Evolutionary conservation across 2,113 vertebrate species (phyloP).

Genomic region (Neotoma lepida): DNA sequence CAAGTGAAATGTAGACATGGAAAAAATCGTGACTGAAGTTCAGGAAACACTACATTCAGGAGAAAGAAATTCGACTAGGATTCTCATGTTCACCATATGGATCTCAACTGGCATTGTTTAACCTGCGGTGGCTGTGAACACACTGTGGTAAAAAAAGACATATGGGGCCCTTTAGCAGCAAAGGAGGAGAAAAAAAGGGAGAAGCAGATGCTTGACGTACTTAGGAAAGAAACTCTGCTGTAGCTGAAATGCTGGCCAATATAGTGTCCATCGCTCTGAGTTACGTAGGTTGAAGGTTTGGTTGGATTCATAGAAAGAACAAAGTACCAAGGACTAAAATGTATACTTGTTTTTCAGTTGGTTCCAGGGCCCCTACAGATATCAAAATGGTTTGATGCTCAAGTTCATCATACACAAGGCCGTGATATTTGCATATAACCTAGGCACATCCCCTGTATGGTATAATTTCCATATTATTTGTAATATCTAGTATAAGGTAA

Average conservation of each 20-base stretch:
- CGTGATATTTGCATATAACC: background rate
- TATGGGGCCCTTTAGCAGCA: conserved; percentile 56
- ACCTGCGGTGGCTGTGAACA: conserved; percentile 53
- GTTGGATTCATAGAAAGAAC: background rate
- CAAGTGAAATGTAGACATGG: background rate
- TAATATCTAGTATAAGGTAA: background rate
- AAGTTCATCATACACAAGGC: background rate
- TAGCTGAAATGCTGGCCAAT: background rate
- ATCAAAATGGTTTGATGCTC: background rate
- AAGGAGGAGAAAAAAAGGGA: background rate
- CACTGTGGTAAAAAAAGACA: conserved; percentile 53
- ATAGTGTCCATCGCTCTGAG: background rate
- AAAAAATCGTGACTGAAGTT: background rate
- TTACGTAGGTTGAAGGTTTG: background rate
- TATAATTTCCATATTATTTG: background rate
- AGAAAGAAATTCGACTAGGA: conserved; percentile 29
- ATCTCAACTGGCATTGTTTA: conserved; percentile 60
- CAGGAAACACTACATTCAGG: background rate
- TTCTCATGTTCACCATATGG: conserved; percentile 45
- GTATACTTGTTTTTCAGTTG: background rate
- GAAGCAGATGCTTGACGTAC: conserved; percentile 33
- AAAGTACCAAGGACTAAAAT: background rate
- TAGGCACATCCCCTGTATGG: background rate
- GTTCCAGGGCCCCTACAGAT: background rate
- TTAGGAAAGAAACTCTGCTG: background rate